Conservation (phyloP, 2,888 invertebrate genomes). For the Nephrotoma guestfalica region DNA sequence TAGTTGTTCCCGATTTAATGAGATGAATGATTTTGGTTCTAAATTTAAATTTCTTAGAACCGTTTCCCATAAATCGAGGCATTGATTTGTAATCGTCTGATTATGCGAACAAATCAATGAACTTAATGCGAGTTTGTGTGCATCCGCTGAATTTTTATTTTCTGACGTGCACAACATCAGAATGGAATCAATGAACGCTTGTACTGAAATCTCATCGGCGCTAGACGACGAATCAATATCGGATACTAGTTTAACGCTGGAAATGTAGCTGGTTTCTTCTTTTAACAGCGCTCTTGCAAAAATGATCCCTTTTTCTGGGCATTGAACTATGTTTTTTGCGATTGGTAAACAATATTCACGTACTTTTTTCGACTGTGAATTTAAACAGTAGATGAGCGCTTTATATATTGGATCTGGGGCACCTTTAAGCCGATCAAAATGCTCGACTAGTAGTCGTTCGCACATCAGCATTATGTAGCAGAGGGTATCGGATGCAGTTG, state of each 20-base stretch:
- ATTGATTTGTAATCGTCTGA: conserved; percentile 44
- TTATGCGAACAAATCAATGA: conserved; percentile 61
- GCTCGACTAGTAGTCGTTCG: conserved; percentile 53
- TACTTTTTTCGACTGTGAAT: conserved; percentile 44
- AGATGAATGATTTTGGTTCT: conserved; percentile 39
- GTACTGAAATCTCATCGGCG: conserved; percentile 18
- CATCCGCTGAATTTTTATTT: conserved; percentile 30
- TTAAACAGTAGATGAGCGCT: conserved; percentile 54
- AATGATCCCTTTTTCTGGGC: conserved; percentile 40
- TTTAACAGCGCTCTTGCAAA: conserved; percentile 47
- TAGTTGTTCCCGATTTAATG: conserved; percentile 40
- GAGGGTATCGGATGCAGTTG: conserved; percentile 55
- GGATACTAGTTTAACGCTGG: conserved; percentile 39
- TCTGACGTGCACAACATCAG: conserved; percentile 21
- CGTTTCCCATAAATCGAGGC: conserved; percentile 53
- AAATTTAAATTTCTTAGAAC: conserved; percentile 33
- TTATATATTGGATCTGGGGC: conserved; percentile 50
- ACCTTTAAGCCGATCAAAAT: conserved; percentile 50
- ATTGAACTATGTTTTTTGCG: conserved; percentile 44
- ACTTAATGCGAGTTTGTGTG: conserved; percentile 46
- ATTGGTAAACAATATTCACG: conserved; percentile 46
- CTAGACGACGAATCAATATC: conserved; percentile 19
- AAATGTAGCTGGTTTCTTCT: conserved; percentile 51
- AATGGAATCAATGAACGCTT: conserved; percentile 23
- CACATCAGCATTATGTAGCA: conserved; percentile 59